Percentiles rank a stretch among this genome's conserved stretches.
Conservation (phyloP, 2,888 invertebrate genomes). For the Agrotis ipsilon region DNA sequence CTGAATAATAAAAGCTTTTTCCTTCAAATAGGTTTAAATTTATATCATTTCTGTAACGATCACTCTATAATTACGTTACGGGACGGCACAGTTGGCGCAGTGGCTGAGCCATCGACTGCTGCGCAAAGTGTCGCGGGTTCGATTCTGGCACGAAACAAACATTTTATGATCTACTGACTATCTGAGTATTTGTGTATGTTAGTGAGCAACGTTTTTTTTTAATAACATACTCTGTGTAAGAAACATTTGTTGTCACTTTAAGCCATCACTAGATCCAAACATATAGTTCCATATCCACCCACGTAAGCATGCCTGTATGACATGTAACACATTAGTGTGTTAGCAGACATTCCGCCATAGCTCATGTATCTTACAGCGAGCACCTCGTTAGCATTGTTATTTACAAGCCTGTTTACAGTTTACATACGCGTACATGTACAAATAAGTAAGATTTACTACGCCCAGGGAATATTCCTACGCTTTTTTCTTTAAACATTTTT, state of each 20-base stretch:
- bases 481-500: slow-evolving; percentile 22
- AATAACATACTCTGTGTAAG: too few species aligned
- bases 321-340: slow-evolving; percentile 54
- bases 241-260: too few species aligned
- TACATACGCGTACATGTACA: slow-evolving; percentile 52
- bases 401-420: slow-evolving; percentile 53
- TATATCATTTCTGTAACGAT: too few species aligned
- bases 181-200: too few species aligned
- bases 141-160: too few species aligned
- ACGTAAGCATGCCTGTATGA: slow-evolving; percentile 27
- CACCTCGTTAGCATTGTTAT: slow-evolving; percentile 58
- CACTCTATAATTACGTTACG: too few species aligned
- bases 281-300: not conserved
- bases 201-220: too few species aligned
- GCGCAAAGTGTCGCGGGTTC: too few species aligned
- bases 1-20: not conserved
- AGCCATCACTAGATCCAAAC: not conserved
- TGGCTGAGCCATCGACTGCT: too few species aligned
- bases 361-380: slow-evolving; percentile 47
- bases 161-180: too few species aligned
- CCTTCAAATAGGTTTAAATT: not conserved
- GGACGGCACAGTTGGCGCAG: too few species aligned
- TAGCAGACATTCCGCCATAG: slow-evolving; percentile 43
- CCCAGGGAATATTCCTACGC: slow-evolving; percentile 21
- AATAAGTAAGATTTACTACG: slow-evolving; percentile 57